These are phyloP conservation scores for Ranitomeya imitator DNA, from an alignment of 2,113 vertebrate genomes.

Conservation along the genomic window DNA sequence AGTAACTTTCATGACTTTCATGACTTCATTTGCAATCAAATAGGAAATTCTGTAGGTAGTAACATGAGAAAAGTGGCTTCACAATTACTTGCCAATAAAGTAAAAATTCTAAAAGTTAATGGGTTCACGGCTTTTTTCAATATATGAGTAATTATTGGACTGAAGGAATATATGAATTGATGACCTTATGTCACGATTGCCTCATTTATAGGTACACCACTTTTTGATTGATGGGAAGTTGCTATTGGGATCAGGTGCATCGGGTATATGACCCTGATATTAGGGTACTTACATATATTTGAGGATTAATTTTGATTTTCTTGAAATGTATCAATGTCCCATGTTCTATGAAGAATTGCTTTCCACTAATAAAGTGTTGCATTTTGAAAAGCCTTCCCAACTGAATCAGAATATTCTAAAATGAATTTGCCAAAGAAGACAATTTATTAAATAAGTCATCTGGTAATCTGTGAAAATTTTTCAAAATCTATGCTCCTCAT, in stretches of 20 bases:
- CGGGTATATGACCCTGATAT: not conserved
- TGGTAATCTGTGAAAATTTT: not conserved
- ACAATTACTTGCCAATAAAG: not conserved
- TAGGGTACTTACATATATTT: too few species aligned
- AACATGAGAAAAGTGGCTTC: not conserved
- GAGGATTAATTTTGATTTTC: too few species aligned
- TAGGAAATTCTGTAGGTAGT: not conserved
- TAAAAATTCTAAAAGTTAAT: not conserved
- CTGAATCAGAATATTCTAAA: not conserved
- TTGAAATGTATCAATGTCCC: not conserved
- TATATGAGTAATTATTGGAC: not conserved
- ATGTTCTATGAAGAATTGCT: not conserved
- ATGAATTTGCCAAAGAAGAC: not conserved
- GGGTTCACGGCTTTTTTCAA: not conserved
- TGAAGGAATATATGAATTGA: not conserved
- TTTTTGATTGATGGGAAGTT: not conserved
- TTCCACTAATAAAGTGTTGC: not conserved
- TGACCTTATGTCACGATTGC: not conserved
- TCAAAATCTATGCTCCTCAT: not conserved
- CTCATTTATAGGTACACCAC: not conserved
- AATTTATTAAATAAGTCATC: not conserved
- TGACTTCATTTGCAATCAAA: not conserved
- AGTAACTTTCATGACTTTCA: not conserved
- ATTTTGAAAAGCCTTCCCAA: not conserved
- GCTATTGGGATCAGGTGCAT: not conserved